Percentiles rank a stretch among this genome's conserved stretches.
Evolutionary conservation across 2,888 invertebrate genomes (phyloP).

Genomic region (Lypha dubia): DNA sequence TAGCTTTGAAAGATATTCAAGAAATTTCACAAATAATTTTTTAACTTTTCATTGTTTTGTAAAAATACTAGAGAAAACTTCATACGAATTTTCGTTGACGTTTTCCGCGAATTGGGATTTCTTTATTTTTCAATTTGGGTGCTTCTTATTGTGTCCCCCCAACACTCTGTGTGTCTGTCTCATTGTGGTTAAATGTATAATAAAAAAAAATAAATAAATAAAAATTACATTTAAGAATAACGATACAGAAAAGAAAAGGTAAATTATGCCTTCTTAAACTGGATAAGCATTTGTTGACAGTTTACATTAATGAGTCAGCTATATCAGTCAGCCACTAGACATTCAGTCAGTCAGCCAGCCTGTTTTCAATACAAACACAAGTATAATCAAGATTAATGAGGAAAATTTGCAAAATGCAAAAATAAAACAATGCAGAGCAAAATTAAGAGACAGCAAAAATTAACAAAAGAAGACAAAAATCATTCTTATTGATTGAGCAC

Average conservation of each 20-base stretch:
- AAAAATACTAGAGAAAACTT: too few species aligned
- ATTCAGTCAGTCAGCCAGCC: slow-evolving; percentile 6
- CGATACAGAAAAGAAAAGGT: slow-evolving; percentile 19
- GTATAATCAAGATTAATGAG: slow-evolving; percentile 56
- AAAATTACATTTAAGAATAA: slow-evolving; percentile 1
- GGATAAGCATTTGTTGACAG: slow-evolving; percentile 50
- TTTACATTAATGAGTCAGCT: slow-evolving; percentile 31
- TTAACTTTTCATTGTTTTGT: too few species aligned
- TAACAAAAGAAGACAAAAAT: background rate
- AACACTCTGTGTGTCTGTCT: background rate
- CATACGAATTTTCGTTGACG: too few species aligned
- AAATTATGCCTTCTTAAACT: slow-evolving; percentile 24
- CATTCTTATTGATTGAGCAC: background rate
- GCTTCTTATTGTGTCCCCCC: background rate
- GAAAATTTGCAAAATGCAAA: slow-evolving; percentile 27
- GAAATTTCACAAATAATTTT: too few species aligned
- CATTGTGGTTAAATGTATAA: background rate
- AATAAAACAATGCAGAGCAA: background rate
- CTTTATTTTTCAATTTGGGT: too few species aligned
- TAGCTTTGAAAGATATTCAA: too few species aligned
- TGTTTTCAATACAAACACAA: slow-evolving; percentile 28
- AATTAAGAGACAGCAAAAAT: background rate
- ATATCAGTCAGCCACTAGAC: background rate
- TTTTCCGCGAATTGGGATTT: too few species aligned
- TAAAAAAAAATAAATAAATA: too few species aligned